Evolutionary conservation across 1,140 invertebrate species (phyloP), one percentile per base, ranked within the genome.

Genomic region (Coptotermes formosanus): DNA sequence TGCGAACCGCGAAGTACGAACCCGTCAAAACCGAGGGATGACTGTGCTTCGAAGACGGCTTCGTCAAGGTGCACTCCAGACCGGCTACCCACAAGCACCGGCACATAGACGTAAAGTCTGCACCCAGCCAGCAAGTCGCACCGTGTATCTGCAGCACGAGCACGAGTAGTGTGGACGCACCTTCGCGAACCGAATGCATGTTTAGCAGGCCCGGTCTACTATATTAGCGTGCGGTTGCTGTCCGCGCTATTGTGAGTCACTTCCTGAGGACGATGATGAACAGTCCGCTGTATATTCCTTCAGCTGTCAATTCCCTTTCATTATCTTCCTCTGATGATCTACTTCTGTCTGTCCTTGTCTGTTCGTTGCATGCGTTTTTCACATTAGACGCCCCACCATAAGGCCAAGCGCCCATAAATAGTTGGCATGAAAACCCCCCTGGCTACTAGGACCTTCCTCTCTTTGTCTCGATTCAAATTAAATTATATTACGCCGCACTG

Each of bases 221-320:
- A 21, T 19, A 55, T 16, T 21, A 19, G 52, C 45, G 52, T 75
- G 64, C 25, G 64, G 64, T 23, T 75, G n/a, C 21, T 55, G 52
- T 19, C 52, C 16, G 19, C 52, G 52, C 21, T n/a, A 64, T 23
- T 75, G 64, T 75, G 64, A 75, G 64, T 75, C 64, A 75, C 9
- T 75, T 75, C 64, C 64, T 75, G 64, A 75, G n/a, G 25, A 19
- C 59, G 59, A 64, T 64, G 59, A 64, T 16, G 21, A 64, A 64
- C 59, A 21, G 59, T 1, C 25, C 59, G 59, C 59, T 30, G 64
- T 75, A 14, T 75, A 75, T 75, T 75, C 64, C 64, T 75, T 75
- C 64, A 75, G 64, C 64, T 75, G 64, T 75, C 64, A 75, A 75
- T 75, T 75, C 64, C 64, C 64, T 25, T 75, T 75, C 64, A 75